Base-by-base conservation (phyloP, 2,888 invertebrate genomes). In the Busseola fusca region DNA sequence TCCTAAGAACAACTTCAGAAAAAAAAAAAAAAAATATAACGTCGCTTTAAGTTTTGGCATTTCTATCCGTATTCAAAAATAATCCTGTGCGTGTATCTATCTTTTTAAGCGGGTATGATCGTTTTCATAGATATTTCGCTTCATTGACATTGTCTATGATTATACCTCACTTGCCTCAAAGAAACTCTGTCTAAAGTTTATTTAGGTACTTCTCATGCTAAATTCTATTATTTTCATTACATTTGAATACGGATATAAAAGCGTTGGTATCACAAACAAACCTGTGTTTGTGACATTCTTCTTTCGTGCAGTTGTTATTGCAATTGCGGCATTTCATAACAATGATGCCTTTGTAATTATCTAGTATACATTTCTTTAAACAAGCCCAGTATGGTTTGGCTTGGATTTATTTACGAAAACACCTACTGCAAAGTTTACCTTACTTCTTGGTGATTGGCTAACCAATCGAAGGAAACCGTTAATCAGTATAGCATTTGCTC, bases 1-100 rank as follows among this genome's bases (percentile, higher is more conserved):
- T 69, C 74, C 73, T 69, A 64, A 73, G 70, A 67, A 83, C 60
- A 42, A 54, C 25, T 75, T 66, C 73, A 78, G 74, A 76, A 34
- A 34, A 76, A 74, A 69, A 76, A 74, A 69, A 50, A 60, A 52
- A 54, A 62, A 40, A 27, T 25, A 60, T 69, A 76, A 62, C 63
- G 77, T 82, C 83, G 45, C 37, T 40, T 62, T 67, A 57, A 40
- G 77, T 54, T 30, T 58, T 34, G 1, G 25, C 54, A 62, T 27
- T 62, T 56, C 18, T 42, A 64, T 74, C 69, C 67, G 69, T 79
- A 74, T 74, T 73, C 69, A 70, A 60, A 21, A 48, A 66, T 58
- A 69, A 25, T 25, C 12, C 58, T 80, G 81, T 81, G 81, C 80
- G 81, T 78, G 34, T 72, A 52, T 59, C 3, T 63, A 18, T 30